Conservation (phyloP, 1,140 invertebrate species). For the Pristionchus pacificus region DNA sequence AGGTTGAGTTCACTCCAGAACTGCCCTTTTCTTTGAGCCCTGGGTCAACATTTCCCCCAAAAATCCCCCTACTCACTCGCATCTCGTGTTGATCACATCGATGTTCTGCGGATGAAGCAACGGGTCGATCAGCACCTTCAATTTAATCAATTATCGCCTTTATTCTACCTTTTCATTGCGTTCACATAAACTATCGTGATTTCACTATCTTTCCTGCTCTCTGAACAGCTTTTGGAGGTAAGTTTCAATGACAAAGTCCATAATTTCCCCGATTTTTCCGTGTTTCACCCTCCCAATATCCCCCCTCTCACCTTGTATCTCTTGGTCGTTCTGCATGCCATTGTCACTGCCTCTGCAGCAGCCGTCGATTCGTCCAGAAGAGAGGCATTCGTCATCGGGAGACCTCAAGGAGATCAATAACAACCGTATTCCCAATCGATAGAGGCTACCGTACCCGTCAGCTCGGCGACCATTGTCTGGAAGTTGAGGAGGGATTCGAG, state of each 20-base stretch:
- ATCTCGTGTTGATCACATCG: slow-evolving; percentile 47
- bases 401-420: slow-evolving; percentile 64
- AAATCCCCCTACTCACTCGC: too few species aligned
- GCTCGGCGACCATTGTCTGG: slow-evolving; percentile 91
- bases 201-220: too few species aligned
- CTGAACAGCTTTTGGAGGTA: too few species aligned
- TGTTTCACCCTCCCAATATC: background rate
- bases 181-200: too few species aligned
- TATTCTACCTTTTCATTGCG: too few species aligned
- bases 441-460: slow-evolving; percentile 87
- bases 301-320: slow-evolving; percentile 23
- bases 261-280: background rate
- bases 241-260: too few species aligned
- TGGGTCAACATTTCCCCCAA: too few species aligned
- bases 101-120: slow-evolving; percentile 51
- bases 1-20: too few species aligned
- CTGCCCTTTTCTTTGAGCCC: too few species aligned
- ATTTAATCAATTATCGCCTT: background rate
- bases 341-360: slow-evolving; percentile 87
- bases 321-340: slow-evolving; percentile 68
- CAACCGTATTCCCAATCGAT: too few species aligned
- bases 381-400: slow-evolving; percentile 92
- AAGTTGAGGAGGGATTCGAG: slow-evolving; percentile 92
- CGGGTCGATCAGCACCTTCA: slow-evolving; percentile 44
- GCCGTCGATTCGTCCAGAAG: slow-evolving; percentile 94